A percentile compares a stretch with the other conserved stretches of the same genome.
These are phyloP conservation scores for Seira musarum DNA, from an alignment of 2,888 invertebrate species.

Conservation along the genomic window DNA sequence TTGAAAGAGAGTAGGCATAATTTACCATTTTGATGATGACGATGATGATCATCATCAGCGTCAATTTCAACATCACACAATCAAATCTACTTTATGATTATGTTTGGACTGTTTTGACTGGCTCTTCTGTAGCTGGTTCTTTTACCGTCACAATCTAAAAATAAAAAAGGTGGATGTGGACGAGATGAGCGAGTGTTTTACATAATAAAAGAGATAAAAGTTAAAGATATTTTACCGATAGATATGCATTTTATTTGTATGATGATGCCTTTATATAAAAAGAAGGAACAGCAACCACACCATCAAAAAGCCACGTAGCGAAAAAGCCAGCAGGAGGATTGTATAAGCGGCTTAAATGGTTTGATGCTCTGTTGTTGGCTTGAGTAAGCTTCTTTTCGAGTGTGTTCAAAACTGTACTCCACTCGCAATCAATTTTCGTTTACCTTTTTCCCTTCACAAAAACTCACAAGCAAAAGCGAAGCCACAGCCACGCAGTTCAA, in stretches of 20 bases:
- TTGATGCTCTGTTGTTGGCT: constrained; percentile 9
- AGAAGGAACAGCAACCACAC: background rate
- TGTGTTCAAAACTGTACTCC: background rate
- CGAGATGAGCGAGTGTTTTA: background rate
- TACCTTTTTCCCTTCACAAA: constrained; percentile 10
- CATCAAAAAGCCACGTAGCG: background rate
- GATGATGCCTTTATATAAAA: too few species aligned
- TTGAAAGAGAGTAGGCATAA: background rate
- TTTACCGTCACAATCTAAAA: constrained; percentile 7
- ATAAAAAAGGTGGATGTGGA: background rate
- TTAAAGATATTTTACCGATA: constrained; percentile 5
- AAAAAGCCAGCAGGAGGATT: constrained; percentile 3
- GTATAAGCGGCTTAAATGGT: constrained; percentile 36
- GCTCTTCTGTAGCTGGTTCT: constrained; percentile 9
- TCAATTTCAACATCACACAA: background rate
- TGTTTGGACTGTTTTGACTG: background rate
- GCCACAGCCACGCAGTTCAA: constrained; percentile 27
- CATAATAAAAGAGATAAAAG: constrained; percentile 3
- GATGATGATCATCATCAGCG: background rate
- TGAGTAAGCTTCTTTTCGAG: background rate
- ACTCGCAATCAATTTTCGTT: constrained; percentile 7
- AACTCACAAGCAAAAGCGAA: too few species aligned
- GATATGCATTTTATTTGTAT: too few species aligned
- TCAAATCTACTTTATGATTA: too few species aligned
- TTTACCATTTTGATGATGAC: constrained; percentile 2